Evolutionary conservation across 2,888 invertebrate species (phyloP), one percentile per base, ranked within the genome.

Genomic region (Fabriciana adippe): DNA sequence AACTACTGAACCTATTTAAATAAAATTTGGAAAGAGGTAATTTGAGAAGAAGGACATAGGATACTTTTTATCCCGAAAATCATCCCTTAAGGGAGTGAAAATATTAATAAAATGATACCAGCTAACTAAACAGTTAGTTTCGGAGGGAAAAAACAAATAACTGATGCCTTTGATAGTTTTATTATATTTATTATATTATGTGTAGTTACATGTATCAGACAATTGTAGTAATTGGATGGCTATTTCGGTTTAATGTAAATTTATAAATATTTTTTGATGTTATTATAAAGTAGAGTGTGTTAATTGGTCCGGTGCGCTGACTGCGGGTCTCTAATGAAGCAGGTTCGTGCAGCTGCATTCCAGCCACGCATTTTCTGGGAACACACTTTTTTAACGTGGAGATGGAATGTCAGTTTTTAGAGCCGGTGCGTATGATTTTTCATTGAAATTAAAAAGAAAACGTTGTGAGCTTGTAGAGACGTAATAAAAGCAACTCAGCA

Each of bases 401-500:
- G 75, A 76, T 78, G 86, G 89, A 87, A 91, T 88, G 86, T 76
- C 79, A 79, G 82, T 85, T 89, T 87, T 87, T 89, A 75, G 74
- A 76, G 78, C 76, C 81, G 79, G 80, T 81, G 81, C 78, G 81
- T 85, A 89, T 85, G 88, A 90, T 86, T 89, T 88, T 89, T 90
- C 90, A 90, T 89, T 90, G 86, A 89, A 91, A 83, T 87, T 84
- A 80, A 82, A 83, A 87, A 87, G 88, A 83, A 83, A 87, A 85
- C 82, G 83, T 76, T 75, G 75, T 74, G 74, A 73, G 75, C 74
- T 76, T 73, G 76, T 76, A 76, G 67, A 75, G 75, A 77, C 73
- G 72, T 80, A 82, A 84, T 86, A 87, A 88, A 86, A 83, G 81
- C 84, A 79, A 78, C 76, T 74, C 76, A 76, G 77, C 76, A 78